A percentile compares a stretch with the other conserved stretches of the same genome.
Conservation (phyloP, 2,888 invertebrate species). For the Sinohyriopsis cumingii region DNA sequence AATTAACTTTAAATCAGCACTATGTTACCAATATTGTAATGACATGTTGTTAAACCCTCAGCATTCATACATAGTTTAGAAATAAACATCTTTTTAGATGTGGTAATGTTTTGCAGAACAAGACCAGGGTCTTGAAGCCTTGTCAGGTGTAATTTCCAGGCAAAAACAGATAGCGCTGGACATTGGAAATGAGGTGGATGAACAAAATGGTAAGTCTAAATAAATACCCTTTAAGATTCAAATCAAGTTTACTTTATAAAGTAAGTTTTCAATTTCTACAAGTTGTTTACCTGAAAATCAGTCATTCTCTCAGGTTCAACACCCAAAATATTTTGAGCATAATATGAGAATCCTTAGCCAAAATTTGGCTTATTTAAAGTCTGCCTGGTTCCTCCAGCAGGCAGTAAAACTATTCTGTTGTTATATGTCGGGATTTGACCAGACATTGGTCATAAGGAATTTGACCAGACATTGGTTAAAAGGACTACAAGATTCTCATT, state of each 20-base stretch:
- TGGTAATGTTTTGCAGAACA: constrained; percentile 76
- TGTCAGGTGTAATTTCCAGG: constrained; percentile 82
- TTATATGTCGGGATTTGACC: too few species aligned
- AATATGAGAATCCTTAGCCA: too few species aligned
- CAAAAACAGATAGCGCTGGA: constrained; percentile 85
- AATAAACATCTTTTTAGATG: too few species aligned
- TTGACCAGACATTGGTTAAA: too few species aligned
- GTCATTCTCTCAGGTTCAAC: too few species aligned
- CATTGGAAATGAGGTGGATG: constrained; percentile 83
- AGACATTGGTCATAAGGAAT: too few species aligned
- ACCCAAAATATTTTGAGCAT: too few species aligned
- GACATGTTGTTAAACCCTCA: background rate
- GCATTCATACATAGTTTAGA: too few species aligned
- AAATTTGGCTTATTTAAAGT: too few species aligned
- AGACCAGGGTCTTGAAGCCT: constrained; percentile 83
- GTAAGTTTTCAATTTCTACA: background rate
- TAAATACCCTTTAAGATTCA: background rate
- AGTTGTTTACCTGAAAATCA: background rate
- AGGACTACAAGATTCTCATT: too few species aligned
- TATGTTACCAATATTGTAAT: background rate
- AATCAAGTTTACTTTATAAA: background rate
- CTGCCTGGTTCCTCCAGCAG: too few species aligned
- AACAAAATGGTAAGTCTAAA: constrained; percentile 81
- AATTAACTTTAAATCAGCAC: background rate
- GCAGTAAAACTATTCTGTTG: too few species aligned